Base-by-base conservation (phyloP, 2,797 vertebrate species). In the Pantherophis alleghaniensis region DNA sequence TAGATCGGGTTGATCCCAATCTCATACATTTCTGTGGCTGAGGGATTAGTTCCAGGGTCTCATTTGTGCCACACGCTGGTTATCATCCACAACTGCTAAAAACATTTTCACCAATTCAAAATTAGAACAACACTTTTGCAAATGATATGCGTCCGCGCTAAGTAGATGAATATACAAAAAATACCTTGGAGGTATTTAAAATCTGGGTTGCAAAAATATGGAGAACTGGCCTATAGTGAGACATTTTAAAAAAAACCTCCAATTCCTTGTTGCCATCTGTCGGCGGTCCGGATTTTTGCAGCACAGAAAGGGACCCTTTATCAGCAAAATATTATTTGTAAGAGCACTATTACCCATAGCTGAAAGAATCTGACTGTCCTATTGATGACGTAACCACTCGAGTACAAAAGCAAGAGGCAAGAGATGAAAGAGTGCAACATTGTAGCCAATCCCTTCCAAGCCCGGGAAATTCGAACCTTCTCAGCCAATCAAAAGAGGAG, bases 371-470 rank as follows among this genome's bases (percentile, higher is more conserved):
- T 24, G 74, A 83, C 20, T 12, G 37, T 12, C 74, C 37, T 83
- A 5, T 47, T 83, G 74, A 20, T 83, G 74, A 47, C 37, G 74
- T 83, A 83, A 1, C 20, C 20, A 83, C 24, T 47, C 20, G 20
- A 47, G 4, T 83, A 47, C 74, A 83, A 88, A 56, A 37, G 32
- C 32, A 37, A 37, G 87, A 88, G 18, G 14, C 18, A 32, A 18
- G 60, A 5, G 26, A 2, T 28, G 42, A 24, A 59, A 69, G 18
- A 2, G 18, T 7, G 28, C 47, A 9, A 42, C 3, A 4, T 11
- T 42, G 2, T 18, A 9, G 42, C 89, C 92, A 93, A 93, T 93
- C 83, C 83, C 12, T 57, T 87, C 26, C 63, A 42, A 93, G 63
- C 87, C 56, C 92, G 90, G 57, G 89, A 86, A 89, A 56, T 90